A percentile compares a stretch with the other conserved stretches of the same genome.
Conservation (phyloP, 2,888 invertebrate species). For the Erebia ligea region DNA sequence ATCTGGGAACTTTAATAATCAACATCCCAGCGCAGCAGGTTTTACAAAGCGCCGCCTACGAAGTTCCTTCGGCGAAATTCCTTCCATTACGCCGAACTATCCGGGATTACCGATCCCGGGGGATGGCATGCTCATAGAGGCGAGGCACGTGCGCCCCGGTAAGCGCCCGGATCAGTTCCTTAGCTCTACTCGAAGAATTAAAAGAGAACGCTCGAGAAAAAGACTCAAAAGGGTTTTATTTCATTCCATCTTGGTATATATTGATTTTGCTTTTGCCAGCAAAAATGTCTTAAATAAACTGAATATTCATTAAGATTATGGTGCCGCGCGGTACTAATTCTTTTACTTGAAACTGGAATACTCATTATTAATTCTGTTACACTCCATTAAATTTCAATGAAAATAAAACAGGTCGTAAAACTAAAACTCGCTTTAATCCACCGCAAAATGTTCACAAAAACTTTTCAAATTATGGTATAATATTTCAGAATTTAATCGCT, state of each 20-base stretch:
- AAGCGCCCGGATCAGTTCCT: conserved; percentile 44
- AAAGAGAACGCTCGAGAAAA: conserved; percentile 37
- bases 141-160: conserved; percentile 43
- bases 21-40: conserved; percentile 33
- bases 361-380: conserved; percentile 8
- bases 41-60: conserved; percentile 40
- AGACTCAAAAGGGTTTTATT: conserved; percentile 36
- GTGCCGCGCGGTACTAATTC: neutral
- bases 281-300: conserved; percentile 2
- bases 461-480: conserved; percentile 43
- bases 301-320: conserved; percentile 7
- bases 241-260: conserved; percentile 28
- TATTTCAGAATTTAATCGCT: conserved; percentile 42
- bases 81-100: conserved; percentile 44
- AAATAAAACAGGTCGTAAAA: conserved; percentile 29
- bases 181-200: conserved; percentile 43
- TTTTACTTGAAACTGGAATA: neutral
- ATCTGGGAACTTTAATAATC: conserved; percentile 34
- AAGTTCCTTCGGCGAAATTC: conserved; percentile 41
- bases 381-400: conserved; percentile 19
- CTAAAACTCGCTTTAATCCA: conserved; percentile 30
- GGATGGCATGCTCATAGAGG: conserved; percentile 38
- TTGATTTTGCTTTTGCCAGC: conserved; percentile 17
- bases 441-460: conserved; percentile 32
- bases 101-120: conserved; percentile 43